Percentiles rank a stretch among this genome's conserved stretches.
These are phyloP conservation scores for Stratiomys singularior DNA, from an alignment of 2,888 invertebrate genomes.

Conservation along the genomic window DNA sequence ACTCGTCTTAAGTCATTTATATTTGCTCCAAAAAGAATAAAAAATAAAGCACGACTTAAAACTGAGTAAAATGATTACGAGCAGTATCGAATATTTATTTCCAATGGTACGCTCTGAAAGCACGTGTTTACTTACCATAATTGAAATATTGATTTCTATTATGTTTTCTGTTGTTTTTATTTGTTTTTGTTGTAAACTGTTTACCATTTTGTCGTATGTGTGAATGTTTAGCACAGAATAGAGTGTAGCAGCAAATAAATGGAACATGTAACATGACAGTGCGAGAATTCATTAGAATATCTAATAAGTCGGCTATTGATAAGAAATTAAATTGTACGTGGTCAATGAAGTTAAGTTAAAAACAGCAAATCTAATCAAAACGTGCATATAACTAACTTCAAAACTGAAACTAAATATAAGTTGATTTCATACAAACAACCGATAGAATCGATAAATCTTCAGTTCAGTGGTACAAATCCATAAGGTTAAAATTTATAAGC, in stretches of 20 bases:
- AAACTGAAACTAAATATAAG: background rate
- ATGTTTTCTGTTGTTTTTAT: background rate
- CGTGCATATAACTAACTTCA: background rate
- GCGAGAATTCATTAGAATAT: background rate
- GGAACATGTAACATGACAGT: background rate
- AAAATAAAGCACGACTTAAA: background rate
- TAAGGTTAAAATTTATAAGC: background rate
- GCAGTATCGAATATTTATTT: constrained; percentile 35
- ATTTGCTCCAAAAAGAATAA: background rate
- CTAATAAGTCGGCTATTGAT: background rate
- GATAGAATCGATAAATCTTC: constrained; percentile 9
- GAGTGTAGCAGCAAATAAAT: background rate
- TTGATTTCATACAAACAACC: background rate
- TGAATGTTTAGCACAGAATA: constrained; percentile 4
- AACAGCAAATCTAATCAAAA: background rate
- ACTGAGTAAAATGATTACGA: background rate
- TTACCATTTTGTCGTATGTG: constrained; percentile 16
- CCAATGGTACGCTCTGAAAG: constrained; percentile 1
- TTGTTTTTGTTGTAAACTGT: constrained; percentile 14
- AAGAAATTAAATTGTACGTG: background rate
- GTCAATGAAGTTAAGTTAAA: no score
- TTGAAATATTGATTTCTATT: background rate
- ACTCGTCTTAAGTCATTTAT: background rate
- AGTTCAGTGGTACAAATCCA: background rate
- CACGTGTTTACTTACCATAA: background rate